These are phyloP conservation scores for Accipiter cooperii DNA, from an alignment of 2,113 vertebrate genomes.

Conservation along the genomic window DNA sequence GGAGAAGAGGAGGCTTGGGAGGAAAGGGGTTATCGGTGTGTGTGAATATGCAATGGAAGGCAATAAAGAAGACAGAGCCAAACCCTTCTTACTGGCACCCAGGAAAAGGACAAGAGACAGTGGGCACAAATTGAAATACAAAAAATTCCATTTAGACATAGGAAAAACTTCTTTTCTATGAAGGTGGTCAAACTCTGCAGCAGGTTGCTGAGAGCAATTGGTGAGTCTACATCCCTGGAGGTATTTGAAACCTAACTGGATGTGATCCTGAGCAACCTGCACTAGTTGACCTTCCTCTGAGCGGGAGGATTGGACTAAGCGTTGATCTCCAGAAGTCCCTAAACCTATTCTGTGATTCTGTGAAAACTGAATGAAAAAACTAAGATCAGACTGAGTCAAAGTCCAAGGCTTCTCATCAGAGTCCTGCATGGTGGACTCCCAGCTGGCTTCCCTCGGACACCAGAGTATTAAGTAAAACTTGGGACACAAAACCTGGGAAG, in stretches of 20 bases:
- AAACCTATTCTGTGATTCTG: background rate
- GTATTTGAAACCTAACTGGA: background rate
- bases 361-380: background rate
- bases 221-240: background rate
- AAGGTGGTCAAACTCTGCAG: background rate
- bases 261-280: background rate
- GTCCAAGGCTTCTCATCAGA: background rate
- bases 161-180: background rate
- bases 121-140: background rate
- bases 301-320: background rate
- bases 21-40: background rate
- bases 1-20: background rate
- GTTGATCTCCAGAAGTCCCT: background rate
- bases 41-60: background rate
- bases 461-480: background rate
- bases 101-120: background rate
- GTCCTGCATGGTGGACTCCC: background rate
- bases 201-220: background rate
- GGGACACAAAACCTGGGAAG: background rate
- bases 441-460: background rate
- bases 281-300: background rate
- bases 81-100: background rate
- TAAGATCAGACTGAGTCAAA: background rate
- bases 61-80: background rate
- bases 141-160: background rate